Base-by-base conservation (phyloP, 2,888 invertebrate species). In the Tineola bisselliella region DNA sequence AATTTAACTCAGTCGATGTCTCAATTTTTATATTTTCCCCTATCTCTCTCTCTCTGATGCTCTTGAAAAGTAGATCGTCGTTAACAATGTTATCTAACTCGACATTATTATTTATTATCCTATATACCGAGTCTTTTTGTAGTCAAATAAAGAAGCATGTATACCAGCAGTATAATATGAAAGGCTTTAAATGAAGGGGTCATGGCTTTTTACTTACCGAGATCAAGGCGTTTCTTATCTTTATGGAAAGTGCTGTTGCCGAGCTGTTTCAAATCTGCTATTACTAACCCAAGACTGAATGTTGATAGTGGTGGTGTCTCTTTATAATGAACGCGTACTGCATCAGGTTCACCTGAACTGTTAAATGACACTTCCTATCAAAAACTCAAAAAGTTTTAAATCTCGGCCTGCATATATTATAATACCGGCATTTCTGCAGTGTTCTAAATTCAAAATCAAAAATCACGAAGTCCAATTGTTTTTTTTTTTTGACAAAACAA, bases 251-350 rank as follows among this genome's bases (percentile, higher is more conserved):
- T 69, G 0, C 76, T 74, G 15, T 75, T 73, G 1, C 78, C 77
- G 25, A 82, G 65, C 62, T 77, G 81, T 63, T 83, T 74, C 60
- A 94, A 83, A 63, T 93, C 90, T 0, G 93, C 92, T 17, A 93
- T 89, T 10, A 94, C 88, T 62, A 94, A 82, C 0, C 93, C 93
- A 52, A 94, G 79, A 0, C 93, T 91, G 73, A 91, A 93, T 0
- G 94, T 91, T 0, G 94, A 91, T 90, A 94, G 93, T 1, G 91
- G 90, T 0, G 93, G 93, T 0, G 94, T 91, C 64, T 84, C 87
- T 69, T 90, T 88, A 68, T 94, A 94, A 68, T 90, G 88, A 67
- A 92, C 93, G 77, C 91, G 87, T 0, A 91, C 89, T 69, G 91
- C 90, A 38, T 89, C 87, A 0, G 89, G 81, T 66, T 90, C 88